phyloP scores from a whole-genome alignment of 2,888 invertebrate species.

The Girardia tigrina region DNA sequence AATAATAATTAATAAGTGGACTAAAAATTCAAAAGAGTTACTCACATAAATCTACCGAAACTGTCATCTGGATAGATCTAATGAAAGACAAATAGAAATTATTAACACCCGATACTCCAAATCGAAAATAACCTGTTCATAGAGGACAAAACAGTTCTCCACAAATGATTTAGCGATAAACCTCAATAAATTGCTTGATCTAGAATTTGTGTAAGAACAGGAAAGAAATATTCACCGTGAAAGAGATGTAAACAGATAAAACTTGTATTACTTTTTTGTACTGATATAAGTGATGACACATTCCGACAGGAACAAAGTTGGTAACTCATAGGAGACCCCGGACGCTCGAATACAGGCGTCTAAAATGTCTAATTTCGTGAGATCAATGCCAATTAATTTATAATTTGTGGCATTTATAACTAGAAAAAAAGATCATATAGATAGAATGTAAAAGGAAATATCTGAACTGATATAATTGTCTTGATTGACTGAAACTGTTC shows the following conservation, averaged over 20 bases:
- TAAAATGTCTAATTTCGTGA: constrained; percentile 44
- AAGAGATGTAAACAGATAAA: neutral
- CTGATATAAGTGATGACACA: constrained; percentile 52
- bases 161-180: constrained; percentile 42
- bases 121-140: constrained; percentile 49
- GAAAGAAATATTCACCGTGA: too few species aligned
- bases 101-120: too few species aligned
- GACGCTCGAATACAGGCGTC: constrained; percentile 42
- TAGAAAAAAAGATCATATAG: neutral
- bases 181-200: constrained; percentile 24
- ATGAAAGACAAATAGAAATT: too few species aligned
- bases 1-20: neutral
- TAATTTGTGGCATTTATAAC: constrained; percentile 42
- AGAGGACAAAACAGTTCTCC: constrained; percentile 49
- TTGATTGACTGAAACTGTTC: neutral
- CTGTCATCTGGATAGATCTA: constrained; percentile 46
- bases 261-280: constrained; percentile 40
- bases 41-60: constrained; percentile 46
- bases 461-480: constrained; percentile 23
- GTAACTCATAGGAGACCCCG: constrained; percentile 42
- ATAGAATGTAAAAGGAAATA: too few species aligned
- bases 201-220: too few species aligned
- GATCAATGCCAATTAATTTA: constrained; percentile 47
- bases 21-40: neutral
- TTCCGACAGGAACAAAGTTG: constrained; percentile 51